Percentiles rank a stretch among this genome's conserved stretches.
These are phyloP conservation scores for Formicarius rufipectus DNA, from an alignment of 2,113 vertebrate genomes.

Conservation along the genomic window DNA sequence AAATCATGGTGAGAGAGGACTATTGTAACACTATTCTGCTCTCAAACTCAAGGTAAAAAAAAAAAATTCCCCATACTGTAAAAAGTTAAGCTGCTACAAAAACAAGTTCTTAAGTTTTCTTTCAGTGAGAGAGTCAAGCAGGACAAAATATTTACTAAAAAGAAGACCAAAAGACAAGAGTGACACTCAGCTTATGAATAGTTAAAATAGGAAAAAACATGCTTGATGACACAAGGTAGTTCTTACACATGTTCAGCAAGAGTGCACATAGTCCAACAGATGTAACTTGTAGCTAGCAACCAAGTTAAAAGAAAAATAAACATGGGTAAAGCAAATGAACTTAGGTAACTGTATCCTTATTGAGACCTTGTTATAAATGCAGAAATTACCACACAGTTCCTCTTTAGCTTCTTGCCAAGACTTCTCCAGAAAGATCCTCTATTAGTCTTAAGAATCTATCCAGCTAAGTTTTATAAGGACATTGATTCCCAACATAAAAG, in stretches of 20 bases:
- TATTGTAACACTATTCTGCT: not conserved
- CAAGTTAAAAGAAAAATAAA: not conserved
- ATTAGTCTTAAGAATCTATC: not conserved
- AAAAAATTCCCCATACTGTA: not conserved
- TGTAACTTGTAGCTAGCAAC: not conserved
- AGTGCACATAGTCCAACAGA: not conserved
- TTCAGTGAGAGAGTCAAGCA: not conserved
- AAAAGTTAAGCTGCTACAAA: not conserved
- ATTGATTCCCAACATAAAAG: not conserved
- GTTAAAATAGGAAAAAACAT: not conserved
- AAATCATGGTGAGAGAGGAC: not conserved
- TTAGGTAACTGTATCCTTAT: not conserved
- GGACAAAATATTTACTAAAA: not conserved
- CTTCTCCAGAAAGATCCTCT: not conserved
- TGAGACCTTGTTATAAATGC: not conserved
- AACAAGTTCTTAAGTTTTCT: not conserved
- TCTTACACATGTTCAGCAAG: not conserved
- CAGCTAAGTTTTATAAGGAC: not conserved
- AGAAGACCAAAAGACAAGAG: not conserved
- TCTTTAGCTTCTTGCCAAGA: not conserved
- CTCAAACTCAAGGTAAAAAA: not conserved
- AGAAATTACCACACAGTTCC: not conserved
- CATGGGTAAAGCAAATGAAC: not conserved
- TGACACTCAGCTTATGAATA: not conserved
- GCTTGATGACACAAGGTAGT: not conserved